Evolutionary conservation across 2,113 vertebrate genomes (phyloP).

Genomic region (Festucalex cinctus): DNA sequence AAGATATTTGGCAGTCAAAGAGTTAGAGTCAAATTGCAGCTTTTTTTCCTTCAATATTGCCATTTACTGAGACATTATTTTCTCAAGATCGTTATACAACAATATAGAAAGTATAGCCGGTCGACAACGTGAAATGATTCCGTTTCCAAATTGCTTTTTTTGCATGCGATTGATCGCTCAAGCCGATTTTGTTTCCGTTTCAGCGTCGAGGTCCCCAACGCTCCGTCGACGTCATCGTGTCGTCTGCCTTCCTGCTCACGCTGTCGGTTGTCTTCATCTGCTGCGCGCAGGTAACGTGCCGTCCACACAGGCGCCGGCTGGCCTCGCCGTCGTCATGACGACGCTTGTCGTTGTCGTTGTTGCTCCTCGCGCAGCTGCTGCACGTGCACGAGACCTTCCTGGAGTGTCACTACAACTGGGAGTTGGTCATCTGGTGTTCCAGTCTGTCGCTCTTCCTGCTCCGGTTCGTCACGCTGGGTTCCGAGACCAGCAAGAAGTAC

Average conservation of each 20-base stretch:
- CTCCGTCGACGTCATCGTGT: slow-evolving; percentile 97
- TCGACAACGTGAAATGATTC: too few species aligned
- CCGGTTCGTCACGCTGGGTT: slow-evolving; percentile 95
- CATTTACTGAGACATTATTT: too few species aligned
- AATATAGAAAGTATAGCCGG: too few species aligned
- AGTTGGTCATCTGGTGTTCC: slow-evolving; percentile 93
- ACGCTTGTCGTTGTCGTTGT: neutral
- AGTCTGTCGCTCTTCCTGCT: slow-evolving; percentile 95
- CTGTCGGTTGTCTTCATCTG: slow-evolving; percentile 97
- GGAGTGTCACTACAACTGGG: slow-evolving; percentile 98
- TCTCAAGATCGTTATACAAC: too few species aligned
- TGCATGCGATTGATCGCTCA: too few species aligned
- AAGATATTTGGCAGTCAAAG: too few species aligned
- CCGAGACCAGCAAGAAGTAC: slow-evolving; percentile 98
- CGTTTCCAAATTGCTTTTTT: too few species aligned
- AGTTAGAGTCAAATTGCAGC: too few species aligned
- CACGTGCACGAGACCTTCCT: slow-evolving; percentile 95
- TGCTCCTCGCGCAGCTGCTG: slow-evolving; percentile 75
- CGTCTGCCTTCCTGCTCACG: slow-evolving; percentile 93
- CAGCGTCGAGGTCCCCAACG: slow-evolving; percentile 96
- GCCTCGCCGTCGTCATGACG: neutral
- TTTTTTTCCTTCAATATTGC: too few species aligned
- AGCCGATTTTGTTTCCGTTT: slow-evolving; percentile 27
- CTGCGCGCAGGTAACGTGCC: slow-evolving; percentile 88
- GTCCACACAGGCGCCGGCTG: neutral